These are phyloP conservation scores for Aphelocoma californica DNA, from an alignment of 2,797 vertebrate species.

Conservation along the genomic window DNA sequence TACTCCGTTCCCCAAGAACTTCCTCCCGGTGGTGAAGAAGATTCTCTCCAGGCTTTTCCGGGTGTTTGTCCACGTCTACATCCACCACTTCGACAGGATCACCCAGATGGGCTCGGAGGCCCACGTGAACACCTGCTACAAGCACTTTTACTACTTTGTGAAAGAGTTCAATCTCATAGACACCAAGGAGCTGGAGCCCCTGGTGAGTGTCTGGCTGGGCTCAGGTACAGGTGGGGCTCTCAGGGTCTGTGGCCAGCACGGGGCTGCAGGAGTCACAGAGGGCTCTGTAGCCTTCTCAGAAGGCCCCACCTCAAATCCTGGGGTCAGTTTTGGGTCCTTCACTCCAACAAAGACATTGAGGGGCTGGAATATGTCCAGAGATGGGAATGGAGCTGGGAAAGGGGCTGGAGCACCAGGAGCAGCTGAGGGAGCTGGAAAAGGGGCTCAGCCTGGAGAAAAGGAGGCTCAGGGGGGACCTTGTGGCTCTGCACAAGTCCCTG, in stretches of 20 bases:
- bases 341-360: not conserved
- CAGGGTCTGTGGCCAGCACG: not conserved
- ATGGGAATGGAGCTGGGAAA: not conserved
- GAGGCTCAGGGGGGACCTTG: not conserved
- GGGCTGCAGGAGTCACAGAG: not conserved
- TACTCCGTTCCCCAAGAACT: constrained; percentile 97
- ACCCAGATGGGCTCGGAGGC: constrained; percentile 96
- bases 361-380: not conserved
- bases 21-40: constrained; percentile 95
- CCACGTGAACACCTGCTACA: constrained; percentile 99
- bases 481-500: not conserved
- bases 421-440: not conserved
- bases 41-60: constrained; percentile 96
- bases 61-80: constrained; percentile 98
- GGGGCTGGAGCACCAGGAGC: not conserved
- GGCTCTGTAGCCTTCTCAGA: not conserved
- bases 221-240: not conserved
- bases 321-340: not conserved
- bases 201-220: constrained; percentile 81
- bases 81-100: constrained; percentile 97
- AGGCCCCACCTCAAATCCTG: not conserved
- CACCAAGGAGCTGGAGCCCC: constrained; percentile 96
- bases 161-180: constrained; percentile 93
- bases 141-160: constrained; percentile 98
- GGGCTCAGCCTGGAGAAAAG: not conserved